Evolutionary conservation across 2,888 invertebrate species (phyloP), one percentile per base, ranked within the genome.

Genomic region (Timema podura): DNA sequence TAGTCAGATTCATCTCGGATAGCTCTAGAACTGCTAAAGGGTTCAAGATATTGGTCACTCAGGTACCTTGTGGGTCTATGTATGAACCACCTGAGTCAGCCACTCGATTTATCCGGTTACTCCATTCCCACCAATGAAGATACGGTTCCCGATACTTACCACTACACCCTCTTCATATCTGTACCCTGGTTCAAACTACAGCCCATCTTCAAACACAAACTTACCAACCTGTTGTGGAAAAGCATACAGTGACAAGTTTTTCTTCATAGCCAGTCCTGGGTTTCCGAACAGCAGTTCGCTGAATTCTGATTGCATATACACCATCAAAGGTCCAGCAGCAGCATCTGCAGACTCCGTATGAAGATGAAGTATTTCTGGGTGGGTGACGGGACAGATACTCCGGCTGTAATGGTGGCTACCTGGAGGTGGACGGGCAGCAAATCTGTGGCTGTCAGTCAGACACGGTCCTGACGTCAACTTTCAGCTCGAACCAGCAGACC

Each of bases 371-470:
- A 83, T 75, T 87, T 87, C 73, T 83, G 83, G 75, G 78, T 85
- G 49, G 87, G 86, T 0, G 73, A 71, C 0, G 78, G 79, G 78
- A 79, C 64, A 75, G 75, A 46, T 76, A 76, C 30, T 69, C 72
- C n/a, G 70, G 75, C n/a, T 88, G 87, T 73, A 76, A 76, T 0
- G 80, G 82, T 13, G 86, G 86, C 8, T 85, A 82, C 75, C 74
- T 88, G 5, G 84, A 87, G 77, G 80, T 88, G 49, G 87, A 87
- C 75, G 85, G 84, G 0, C 83, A 83, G 75, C 80, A 82, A 13
- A 81, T 85, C 66, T 88, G 88, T 75, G 88, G 87, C 0, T 88
- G 88, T 74, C 83, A 82, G 67, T 83, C 82, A 5, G 82, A 82
- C 2, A 73, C 81, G 10, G 81, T 80, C 70, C 61, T 83, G 1